Base-by-base conservation (phyloP, 1,140 invertebrate species). In the Gerris buenoi region DNA sequence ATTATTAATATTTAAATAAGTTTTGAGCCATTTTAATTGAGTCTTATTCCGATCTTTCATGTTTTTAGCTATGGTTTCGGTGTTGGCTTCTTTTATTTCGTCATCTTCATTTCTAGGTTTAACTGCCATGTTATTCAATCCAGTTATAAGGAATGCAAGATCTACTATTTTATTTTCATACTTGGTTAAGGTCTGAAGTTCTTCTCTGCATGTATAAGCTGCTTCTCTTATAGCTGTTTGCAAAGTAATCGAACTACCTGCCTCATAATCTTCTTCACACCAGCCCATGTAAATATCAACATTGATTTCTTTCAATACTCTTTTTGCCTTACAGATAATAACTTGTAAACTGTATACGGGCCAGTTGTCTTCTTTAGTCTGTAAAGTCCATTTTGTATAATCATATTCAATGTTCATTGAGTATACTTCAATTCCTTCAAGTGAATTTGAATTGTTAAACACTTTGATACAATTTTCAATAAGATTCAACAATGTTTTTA, bases 221-320 rank as follows among this genome's bases (percentile, higher is more conserved):
- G 18, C 27, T 66, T 60, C 56, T 22, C 65, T 66, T 2, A 66
- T 56, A 1, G 58, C 25, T 14, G 28, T 59, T 66, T 66, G 65
- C 15, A 66, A 25, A 25, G 25, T 66, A 58, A 60, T 66, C n/a
- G 28, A 56, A 22, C 23, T 26, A 29, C 2, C 26, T 14, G 23
- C 57, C 23, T 66, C 33, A 10, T 58, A 58, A 29, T 66, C 65
- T 18, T 27, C 65, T 22, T 66, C 65, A 25, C 65, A 66, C 65
- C 65, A 66, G 18, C 56, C 2, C 65, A 66, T 66, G 27, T 66
- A 66, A 15, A 66, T 61, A 25, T 66, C 65, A 25, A 66, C 65
- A 66, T 56, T 66, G 23, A 66, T 60, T 23, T 22, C 23, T 56
- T 25, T 66, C 13, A 61, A 33, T n/a, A 29, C 57, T 56, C 28